Evolutionary conservation across 2,888 invertebrate genomes (phyloP), one percentile per base, ranked within the genome.

Genomic region (Hirtodrosophila trivittata): DNA sequence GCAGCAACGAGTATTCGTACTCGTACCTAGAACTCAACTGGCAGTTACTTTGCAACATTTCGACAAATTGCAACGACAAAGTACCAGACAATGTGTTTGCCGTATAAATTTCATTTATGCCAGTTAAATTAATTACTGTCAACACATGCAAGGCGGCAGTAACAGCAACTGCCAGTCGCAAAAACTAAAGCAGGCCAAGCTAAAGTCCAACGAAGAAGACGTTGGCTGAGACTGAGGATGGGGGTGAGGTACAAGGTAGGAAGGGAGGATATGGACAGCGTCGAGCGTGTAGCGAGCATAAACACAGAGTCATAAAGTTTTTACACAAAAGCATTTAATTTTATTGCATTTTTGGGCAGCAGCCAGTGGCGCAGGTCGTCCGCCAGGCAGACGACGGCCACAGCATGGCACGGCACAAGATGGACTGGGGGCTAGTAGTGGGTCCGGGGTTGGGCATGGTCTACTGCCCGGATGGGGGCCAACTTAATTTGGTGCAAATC

Each of bases 261-360:
- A 42, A 1, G 32, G 7, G 13, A 14, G 14, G 50, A 10, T 35
- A 55, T 9, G 59, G 37, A 47, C 50, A 55, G 46, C 51, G 64
- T 43, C 62, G 56, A 73, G 70, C 70, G 76, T 82, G 85, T 67
- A 70, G 65, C 75, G 66, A 77, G 86, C 82, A 82, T 83, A 83
- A 86, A 83, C 82, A 83, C 81, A 83, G 77, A 84, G 86, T 83
- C 86, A 86, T 83, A 83, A 83, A 83, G 64, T 83, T 83, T 81
- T 83, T 83, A 84, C 75, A 83, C 81, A 86, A 83, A 80, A 83
- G 75, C 84, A 83, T 82, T 82, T 82, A 82, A 86, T 82, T 82
- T 82, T 82, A 82, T 86, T 82, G 82, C 84, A 86, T 84, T 83
- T 82, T 83, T 84, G 84, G 86, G 84, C 86, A 69, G 52, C 73